Evolutionary conservation across 1,140 invertebrate genomes (phyloP).

Genomic region (Drosophila micromelanica): DNA sequence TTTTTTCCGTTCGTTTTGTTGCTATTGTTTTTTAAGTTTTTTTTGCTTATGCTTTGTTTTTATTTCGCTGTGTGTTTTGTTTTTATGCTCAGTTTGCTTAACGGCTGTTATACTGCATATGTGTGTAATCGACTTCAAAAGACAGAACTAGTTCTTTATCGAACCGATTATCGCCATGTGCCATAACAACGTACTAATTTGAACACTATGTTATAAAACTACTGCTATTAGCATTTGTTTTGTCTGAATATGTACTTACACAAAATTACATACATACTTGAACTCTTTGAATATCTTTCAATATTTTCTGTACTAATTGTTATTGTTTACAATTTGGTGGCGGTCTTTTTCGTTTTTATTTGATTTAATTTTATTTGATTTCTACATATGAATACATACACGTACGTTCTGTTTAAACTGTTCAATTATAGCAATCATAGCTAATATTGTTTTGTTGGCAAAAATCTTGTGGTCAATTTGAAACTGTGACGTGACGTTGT

Average conservation of each 20-base stretch:
- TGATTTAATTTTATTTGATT: conserved; percentile 26
- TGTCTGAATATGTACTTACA: background rate
- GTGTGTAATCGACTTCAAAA: conserved; percentile 1
- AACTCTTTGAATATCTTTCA: conserved; percentile 1
- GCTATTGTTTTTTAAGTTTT: conserved; percentile 31
- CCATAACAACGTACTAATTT: conserved; percentile 4
- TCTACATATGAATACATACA: conserved; percentile 27
- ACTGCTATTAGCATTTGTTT: conserved; percentile 12
- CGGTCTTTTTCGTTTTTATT: conserved; percentile 30
- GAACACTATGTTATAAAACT: background rate
- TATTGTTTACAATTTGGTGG: conserved; percentile 32
- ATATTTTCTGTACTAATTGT: background rate
- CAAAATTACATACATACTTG: background rate
- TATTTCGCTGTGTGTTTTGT: conserved; percentile 29
- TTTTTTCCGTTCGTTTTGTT: conserved; percentile 44
- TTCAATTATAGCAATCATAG: conserved; percentile 17
- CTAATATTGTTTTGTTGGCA: conserved; percentile 34
- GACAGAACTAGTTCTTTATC: conserved; percentile 4
- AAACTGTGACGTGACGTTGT: conserved; percentile 82
- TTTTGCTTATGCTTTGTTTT: conserved; percentile 33
- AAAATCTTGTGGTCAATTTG: conserved; percentile 71
- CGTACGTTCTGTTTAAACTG: conserved; percentile 23
- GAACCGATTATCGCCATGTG: conserved; percentile 10
- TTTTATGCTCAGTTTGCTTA: conserved; percentile 8
- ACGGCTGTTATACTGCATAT: conserved; percentile 9